Evolutionary conservation across 2,113 vertebrate species (phyloP), one percentile per base, ranked within the genome.

Genomic region (Ancistrus triradiatus): DNA sequence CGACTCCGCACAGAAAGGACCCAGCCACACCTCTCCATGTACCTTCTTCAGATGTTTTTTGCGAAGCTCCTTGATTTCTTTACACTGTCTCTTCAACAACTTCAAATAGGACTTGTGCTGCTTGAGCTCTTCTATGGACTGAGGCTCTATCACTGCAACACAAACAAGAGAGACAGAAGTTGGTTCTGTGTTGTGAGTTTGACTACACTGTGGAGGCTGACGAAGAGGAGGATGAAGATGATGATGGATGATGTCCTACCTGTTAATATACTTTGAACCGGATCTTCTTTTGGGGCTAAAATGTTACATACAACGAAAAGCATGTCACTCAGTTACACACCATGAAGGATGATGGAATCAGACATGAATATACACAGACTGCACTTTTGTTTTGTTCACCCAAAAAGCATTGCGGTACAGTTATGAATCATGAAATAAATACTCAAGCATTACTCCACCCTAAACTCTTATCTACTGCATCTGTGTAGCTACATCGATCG

Each of bases 21-120:
- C n/a, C n/a, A n/a, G n/a, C n/a, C n/a, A n/a, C n/a, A n/a, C n/a
- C n/a, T n/a, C n/a, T 6, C 28, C 7, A 8, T 24, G 17, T 17
- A 89, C 88, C 81, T 90, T 91, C 68, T 89, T 89, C 6, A 84
- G 76, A 50, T 95, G 89, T 56, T 93, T 94, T 77, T 89, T 91
- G 1, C 55, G 78, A 40, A 95, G 75, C 52, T 95, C 91, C 63
- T 90, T 87, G 22, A 93, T 57, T 7, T 95, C 92, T 22, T 91
- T 90, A 35, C 77, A 82, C 8, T 95, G 92, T 24, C 90, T 92
- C 75, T 88, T 89, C 1, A 74, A 33, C 9, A 93, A 74, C 63
- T 94, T 95, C 53, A 73, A 9, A 6, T 90, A 89, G 15, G 50
- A 33, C 72, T 92, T 94, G 55, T 93, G 87, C 67, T 84, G 76